Percentiles rank a stretch among this genome's conserved stretches.
phyloP scores from a whole-genome alignment of 2,113 vertebrate species.

The Myxocyprinus asiaticus region DNA sequence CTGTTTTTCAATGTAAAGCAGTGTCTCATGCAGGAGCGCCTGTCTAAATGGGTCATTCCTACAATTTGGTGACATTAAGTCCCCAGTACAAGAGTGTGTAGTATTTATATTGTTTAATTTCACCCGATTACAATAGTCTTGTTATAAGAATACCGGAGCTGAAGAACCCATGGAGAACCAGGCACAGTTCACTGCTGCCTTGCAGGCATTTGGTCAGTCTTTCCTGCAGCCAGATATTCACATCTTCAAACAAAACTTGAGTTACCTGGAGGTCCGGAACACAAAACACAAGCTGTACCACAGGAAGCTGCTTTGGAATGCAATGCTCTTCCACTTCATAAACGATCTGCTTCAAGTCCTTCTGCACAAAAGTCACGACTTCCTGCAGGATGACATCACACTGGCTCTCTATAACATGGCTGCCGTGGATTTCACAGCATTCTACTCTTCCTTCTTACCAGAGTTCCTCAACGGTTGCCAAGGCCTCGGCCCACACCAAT shows the following conservation, averaged over 20 bases:
- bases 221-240: slow-evolving; percentile 97
- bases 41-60: too few species aligned
- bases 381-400: slow-evolving; percentile 95
- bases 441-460: slow-evolving; percentile 92
- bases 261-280: slow-evolving; percentile 94
- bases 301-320: slow-evolving; percentile 94
- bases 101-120: too few species aligned
- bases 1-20: too few species aligned
- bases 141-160: slow-evolving; percentile 71
- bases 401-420: slow-evolving; percentile 98
- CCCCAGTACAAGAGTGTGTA: too few species aligned
- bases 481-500: slow-evolving; percentile 91
- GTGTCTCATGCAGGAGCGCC: too few species aligned
- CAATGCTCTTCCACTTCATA: slow-evolving; percentile 97
- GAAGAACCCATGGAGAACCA: slow-evolving; percentile 97
- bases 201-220: slow-evolving; percentile 99
- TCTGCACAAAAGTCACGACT: slow-evolving; percentile 94
- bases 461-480: slow-evolving; percentile 93
- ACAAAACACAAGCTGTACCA: slow-evolving; percentile 98
- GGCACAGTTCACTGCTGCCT: slow-evolving; percentile 92
- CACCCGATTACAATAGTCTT: too few species aligned
- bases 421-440: slow-evolving; percentile 93
- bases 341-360: slow-evolving; percentile 97
- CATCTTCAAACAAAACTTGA: slow-evolving; percentile 96
- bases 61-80: too few species aligned